Evolutionary conservation across 2,888 invertebrate genomes (phyloP).

Genomic region (Cremastinae sp.): DNA sequence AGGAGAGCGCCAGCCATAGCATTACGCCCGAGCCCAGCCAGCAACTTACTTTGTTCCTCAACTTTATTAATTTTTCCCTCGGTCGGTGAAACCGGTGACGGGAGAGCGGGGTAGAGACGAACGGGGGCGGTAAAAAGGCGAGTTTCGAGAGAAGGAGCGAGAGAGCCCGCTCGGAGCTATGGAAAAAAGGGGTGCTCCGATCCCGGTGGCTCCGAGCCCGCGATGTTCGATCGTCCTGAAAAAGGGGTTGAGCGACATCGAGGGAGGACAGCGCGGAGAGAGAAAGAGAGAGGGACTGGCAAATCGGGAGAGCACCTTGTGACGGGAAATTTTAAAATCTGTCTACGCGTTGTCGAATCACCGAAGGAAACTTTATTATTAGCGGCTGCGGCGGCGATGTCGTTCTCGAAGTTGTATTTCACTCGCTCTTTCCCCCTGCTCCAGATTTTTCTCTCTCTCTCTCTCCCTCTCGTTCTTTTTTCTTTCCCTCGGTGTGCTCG

Average conservation of each 20-base stretch:
- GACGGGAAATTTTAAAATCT: slow-evolving; percentile 81
- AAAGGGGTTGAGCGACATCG: slow-evolving; percentile 37
- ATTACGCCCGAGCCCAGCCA: slow-evolving; percentile 74
- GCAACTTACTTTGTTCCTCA: slow-evolving; percentile 81
- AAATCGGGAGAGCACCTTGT: slow-evolving; percentile 72
- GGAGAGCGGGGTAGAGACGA: slow-evolving; percentile 16
- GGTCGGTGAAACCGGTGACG: slow-evolving; percentile 72
- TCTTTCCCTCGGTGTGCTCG: slow-evolving; percentile 26
- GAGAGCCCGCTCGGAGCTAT: slow-evolving; percentile 52
- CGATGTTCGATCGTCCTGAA: slow-evolving; percentile 58
- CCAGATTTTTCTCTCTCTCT: background rate
- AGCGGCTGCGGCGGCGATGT: slow-evolving; percentile 69
- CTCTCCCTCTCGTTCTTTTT: background rate
- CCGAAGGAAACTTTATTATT: slow-evolving; percentile 80
- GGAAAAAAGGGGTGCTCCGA: slow-evolving; percentile 55
- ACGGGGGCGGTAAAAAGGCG: slow-evolving; percentile 39
- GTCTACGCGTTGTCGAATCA: slow-evolving; percentile 81
- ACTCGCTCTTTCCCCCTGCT: slow-evolving; percentile 2
- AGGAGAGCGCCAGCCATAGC: slow-evolving; percentile 67
- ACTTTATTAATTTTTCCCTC: slow-evolving; percentile 81
- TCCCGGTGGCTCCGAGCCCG: slow-evolving; percentile 28
- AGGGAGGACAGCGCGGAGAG: slow-evolving; percentile 22
- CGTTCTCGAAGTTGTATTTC: slow-evolving; percentile 50
- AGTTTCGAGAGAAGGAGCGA: slow-evolving; percentile 42
- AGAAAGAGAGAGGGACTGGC: slow-evolving; percentile 52